These are phyloP conservation scores for Cheilosia vernalis DNA, from an alignment of 2,888 invertebrate species.

Conservation along the genomic window DNA sequence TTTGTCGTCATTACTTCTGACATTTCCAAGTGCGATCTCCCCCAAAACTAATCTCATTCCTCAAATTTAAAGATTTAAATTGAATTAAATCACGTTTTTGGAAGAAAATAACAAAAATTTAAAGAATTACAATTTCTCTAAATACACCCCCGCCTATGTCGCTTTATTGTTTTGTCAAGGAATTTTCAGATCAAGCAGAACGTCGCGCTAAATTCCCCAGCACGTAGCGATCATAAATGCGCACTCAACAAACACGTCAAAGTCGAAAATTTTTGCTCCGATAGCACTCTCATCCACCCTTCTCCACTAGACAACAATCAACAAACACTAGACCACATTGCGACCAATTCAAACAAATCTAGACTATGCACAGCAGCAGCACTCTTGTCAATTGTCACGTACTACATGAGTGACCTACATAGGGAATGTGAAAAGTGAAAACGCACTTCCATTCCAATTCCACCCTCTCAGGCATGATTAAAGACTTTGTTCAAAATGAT, in stretches of 20 bases:
- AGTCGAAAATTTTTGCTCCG: constrained; percentile 27
- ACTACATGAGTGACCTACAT: constrained; percentile 54
- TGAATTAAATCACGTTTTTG: too few relatives aligned
- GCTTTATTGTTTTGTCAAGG: neutral
- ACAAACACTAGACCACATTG: constrained; percentile 24
- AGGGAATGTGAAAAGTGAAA: constrained; percentile 5
- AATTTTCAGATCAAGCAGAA: neutral
- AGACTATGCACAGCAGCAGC: constrained; percentile 16
- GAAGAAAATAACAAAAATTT: too few relatives aligned
- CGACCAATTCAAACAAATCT: constrained; percentile 5
- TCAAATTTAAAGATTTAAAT: too few relatives aligned
- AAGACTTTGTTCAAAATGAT: neutral
- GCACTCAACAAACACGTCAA: constrained; percentile 24
- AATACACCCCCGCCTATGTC: neutral
- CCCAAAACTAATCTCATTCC: too few relatives aligned
- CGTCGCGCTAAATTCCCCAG: neutral
- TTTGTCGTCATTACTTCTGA: too few relatives aligned
- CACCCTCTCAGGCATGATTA: constrained; percentile 19
- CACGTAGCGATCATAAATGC: constrained; percentile 20
- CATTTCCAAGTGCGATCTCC: too few relatives aligned
- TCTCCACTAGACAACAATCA: constrained; percentile 35
- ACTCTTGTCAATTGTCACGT: constrained; percentile 69
- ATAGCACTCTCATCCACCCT: constrained; percentile 49
- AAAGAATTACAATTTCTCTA: too few relatives aligned
- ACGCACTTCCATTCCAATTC: constrained; percentile 51